Base-by-base conservation (phyloP, 2,797 vertebrate genomes). In the Labroides dimidiatus region DNA sequence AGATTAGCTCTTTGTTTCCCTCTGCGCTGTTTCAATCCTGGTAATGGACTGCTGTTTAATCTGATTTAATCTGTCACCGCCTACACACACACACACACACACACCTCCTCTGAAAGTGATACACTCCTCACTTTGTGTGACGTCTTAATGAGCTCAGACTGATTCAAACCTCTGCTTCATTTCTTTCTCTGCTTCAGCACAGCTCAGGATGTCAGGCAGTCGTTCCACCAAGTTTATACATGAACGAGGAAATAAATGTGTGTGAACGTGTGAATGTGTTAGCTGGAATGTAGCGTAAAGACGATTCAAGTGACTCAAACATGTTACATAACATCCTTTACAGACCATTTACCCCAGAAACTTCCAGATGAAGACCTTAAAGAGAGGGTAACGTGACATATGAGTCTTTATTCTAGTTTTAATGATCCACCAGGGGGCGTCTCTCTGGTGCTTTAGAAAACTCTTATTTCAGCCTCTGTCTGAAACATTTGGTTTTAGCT, bases 41-140 rank as follows among this genome's bases (percentile, higher is more conserved):
- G 84, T 92, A 91, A 92, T 93, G 89, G 87, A 79, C 77, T 59
- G 69, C 57, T 69, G 59, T 67, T 70, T 86, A 90, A 91, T 88
- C 87, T 27, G 84, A 74, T 84, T 89, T 88, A 71, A 84, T 84
- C 69, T 75, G 57, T 47, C 20, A 54, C 55, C 0, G 43, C 64
- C 66, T 72, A 69, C 59, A 72, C 80, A 69, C 72, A 61, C 0
- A 33, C 30, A 69, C 59, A 72, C 80, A 33, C 30, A 33, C 30
- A 67, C 72, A 59, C 0, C 23, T 59, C 63, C 58, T 57, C 41
- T 76, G 86, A 72, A 84, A 90, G 59, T 10, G 82, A 91, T 75
- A 87, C 68, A 44, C 36, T 64, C 45, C 58, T 45, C 81, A 79
- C 70, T 76, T 47, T 20, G 21, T 66, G 44, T 55, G n/a, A n/a